Evolutionary conservation across 2,797 vertebrate genomes (phyloP).

Genomic region (Crocidura indochinensis): DNA sequence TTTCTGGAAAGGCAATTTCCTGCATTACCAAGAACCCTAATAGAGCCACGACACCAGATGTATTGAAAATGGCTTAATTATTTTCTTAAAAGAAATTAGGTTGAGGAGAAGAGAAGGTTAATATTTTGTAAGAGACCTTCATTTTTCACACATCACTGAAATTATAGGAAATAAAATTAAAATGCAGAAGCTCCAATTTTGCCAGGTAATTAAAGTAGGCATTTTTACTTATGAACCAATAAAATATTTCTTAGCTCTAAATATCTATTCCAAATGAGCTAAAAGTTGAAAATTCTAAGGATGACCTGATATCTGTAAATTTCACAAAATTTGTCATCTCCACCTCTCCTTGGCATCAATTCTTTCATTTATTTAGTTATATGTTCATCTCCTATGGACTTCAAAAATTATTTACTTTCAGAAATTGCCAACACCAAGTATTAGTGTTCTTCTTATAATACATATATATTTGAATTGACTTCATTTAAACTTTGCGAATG

Average conservation of each 20-base stretch:
- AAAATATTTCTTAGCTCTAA: not conserved
- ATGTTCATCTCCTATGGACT: not conserved
- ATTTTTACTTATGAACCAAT: not conserved
- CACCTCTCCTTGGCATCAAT: not conserved
- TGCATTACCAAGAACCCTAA: not conserved
- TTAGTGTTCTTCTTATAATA: slow-evolving; percentile 15
- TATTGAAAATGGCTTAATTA: not conserved
- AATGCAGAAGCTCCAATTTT: not conserved
- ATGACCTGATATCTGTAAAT: slow-evolving; percentile 18
- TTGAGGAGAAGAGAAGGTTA: not conserved
- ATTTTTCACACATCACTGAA: not conserved
- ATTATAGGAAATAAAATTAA: not conserved
- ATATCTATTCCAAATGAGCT: not conserved
- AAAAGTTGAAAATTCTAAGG: slow-evolving; percentile 21
- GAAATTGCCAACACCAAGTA: not conserved
- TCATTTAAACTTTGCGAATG: not conserved
- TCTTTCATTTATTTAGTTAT: not conserved
- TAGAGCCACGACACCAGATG: not conserved
- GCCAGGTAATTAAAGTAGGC: not conserved
- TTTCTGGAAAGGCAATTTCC: not conserved
- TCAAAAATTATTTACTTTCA: slow-evolving; percentile 1
- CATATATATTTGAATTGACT: not conserved
- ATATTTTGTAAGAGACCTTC: not conserved
- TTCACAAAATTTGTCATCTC: not conserved
- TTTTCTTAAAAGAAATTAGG: not conserved